Base-by-base conservation (phyloP, 2,888 invertebrate genomes). In the Apamea sordens region DNA sequence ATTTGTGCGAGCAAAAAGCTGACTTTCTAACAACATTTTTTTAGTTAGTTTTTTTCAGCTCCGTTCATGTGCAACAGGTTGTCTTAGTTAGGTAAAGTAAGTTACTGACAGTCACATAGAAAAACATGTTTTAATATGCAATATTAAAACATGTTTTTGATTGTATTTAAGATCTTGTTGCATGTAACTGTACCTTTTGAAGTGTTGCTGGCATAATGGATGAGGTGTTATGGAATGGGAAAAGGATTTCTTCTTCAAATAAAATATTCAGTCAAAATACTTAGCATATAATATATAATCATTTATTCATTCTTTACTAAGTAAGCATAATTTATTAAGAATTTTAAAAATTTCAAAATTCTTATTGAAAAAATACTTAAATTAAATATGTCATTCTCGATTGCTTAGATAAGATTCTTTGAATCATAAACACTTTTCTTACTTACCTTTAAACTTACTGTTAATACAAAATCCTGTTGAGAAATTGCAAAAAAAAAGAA, bases 281-380 rank as follows among this genome's bases (percentile, higher is more conserved):
- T 36, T 41, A 7, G 8, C 0, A 41, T 24, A 8, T 24, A 8
- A 41, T 24, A 8, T 24, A 8, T 47, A 11, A 44, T n/a, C 56
- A n/a, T 53, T n/a, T 32, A 53, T 21, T 47, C 8, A 63, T 32
- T 32, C 24, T 47, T 61, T 47, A 4, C 0, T 36, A 21, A 8
- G 0, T 36, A 13, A 50, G 32, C 0, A 0, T 7, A 18, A 18
- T 18, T 32, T 0, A 4, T 10, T 36, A 32, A 21, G 0, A 18
- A 53, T 13, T 13, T n/a, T 2, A 6, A 24, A 36, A 7, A 18
- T 21, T 21, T 36, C 7, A 32, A n/a, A 28, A 5, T 44, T 44
- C 5, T 10, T 47, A 21, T 10, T 36, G 11, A 21, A 73, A 8
- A 56, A 24, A 56, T 56, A 56, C 24, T 2, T 28, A 7, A 18